These are phyloP conservation scores for Taxidea taxus DNA, from an alignment of 2,113 vertebrate species.

Conservation along the genomic window DNA sequence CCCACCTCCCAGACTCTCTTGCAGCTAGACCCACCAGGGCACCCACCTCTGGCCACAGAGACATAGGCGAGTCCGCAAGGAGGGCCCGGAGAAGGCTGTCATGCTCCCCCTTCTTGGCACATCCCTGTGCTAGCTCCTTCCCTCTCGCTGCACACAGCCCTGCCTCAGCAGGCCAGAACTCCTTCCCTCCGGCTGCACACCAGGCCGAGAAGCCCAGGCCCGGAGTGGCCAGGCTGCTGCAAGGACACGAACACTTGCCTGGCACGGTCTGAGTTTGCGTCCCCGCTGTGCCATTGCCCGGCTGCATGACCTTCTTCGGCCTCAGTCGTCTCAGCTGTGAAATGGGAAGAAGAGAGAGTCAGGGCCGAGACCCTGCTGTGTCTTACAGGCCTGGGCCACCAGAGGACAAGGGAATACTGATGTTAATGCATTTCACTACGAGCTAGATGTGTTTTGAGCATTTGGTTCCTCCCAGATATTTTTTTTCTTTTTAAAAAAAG, in stretches of 20 bases:
- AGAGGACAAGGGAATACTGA: accelerated
- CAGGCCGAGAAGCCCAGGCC: not conserved
- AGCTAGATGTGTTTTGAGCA: not conserved
- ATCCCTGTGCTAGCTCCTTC: not conserved
- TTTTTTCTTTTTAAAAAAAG: not conserved
- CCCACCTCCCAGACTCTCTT: not conserved
- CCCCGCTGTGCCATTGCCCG: not conserved
- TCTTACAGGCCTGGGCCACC: not conserved
- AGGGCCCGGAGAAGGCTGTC: not conserved
- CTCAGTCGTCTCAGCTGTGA: not conserved
- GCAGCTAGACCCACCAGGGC: not conserved
- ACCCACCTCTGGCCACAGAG: not conserved
- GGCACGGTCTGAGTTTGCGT: not conserved
- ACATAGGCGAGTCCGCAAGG: not conserved
- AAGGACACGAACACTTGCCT: accelerated
- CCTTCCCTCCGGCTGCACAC: not conserved
- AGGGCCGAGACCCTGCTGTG: not conserved
- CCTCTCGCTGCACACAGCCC: too few species aligned
- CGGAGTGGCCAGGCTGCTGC: not conserved
- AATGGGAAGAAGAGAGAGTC: not conserved
- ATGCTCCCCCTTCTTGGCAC: too few species aligned
- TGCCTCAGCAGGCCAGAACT: not conserved
- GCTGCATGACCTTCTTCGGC: not conserved
- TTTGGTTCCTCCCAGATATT: not conserved
- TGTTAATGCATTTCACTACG: not conserved